Percentiles rank a stretch among this genome's conserved stretches.
phyloP scores from a whole-genome alignment of 1,140 invertebrate species.

The Penaeus japonicus region DNA sequence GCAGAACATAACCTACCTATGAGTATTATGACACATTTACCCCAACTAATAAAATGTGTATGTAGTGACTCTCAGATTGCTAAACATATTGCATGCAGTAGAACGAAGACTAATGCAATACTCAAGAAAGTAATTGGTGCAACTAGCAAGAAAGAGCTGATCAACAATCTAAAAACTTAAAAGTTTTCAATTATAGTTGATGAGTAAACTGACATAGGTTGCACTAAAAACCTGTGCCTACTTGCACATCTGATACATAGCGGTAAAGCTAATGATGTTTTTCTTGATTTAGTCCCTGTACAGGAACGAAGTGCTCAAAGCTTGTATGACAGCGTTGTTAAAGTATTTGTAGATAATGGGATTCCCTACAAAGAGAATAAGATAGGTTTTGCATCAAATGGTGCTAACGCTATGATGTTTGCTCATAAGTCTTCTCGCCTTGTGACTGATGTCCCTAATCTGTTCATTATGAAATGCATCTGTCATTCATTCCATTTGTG shows the following conservation, averaged over 20 bases:
- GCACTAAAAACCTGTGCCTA: constrained; percentile 24
- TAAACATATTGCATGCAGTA: not conserved
- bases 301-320: not conserved
- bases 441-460: constrained; percentile 21
- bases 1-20: not conserved
- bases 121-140: not conserved
- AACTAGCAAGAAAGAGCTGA: constrained; percentile 24
- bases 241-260: not conserved
- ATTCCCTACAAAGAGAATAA: constrained; percentile 44
- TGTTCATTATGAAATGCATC: constrained; percentile 57
- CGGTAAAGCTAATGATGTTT: not conserved
- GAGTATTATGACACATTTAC: not conserved
- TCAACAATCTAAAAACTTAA: not conserved
- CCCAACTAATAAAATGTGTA: not conserved
- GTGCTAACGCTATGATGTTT: constrained; percentile 48
- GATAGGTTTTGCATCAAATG: constrained; percentile 53
- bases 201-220: constrained; percentile 1
- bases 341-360: not conserved
- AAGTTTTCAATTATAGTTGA: constrained; percentile 26
- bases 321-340: constrained; percentile 12
- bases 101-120: not conserved
- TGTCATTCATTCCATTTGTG: constrained; percentile 54
- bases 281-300: constrained; percentile 21
- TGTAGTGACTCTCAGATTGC: not conserved
- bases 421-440: constrained; percentile 24